Conservation (phyloP, 2,888 invertebrate genomes). For the Pheosia gnoma region DNA sequence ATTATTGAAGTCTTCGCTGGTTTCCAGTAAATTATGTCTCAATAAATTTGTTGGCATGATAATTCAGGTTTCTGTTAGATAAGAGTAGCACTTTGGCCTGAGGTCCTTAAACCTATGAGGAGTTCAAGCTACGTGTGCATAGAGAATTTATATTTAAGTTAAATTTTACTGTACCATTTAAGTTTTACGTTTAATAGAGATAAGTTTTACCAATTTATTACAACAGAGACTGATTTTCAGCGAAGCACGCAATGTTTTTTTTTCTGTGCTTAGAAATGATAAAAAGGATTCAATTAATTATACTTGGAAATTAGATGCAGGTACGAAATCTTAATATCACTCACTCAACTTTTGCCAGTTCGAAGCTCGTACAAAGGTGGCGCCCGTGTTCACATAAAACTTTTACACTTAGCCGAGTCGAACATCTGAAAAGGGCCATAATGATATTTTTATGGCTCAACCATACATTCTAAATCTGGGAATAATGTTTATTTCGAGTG, state of each 20-base stretch:
- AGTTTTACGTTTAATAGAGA: no score
- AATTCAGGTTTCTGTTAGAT: no score
- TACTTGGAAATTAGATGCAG: not conserved
- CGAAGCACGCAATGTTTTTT: no score
- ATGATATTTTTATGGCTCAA: constrained; percentile 36
- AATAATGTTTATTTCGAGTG: constrained; percentile 33
- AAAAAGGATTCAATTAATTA: no score
- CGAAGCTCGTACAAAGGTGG: constrained; percentile 12
- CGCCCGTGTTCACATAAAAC: constrained; percentile 31
- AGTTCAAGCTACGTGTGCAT: no score
- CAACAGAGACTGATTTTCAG: no score
- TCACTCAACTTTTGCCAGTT: not conserved
- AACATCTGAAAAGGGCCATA: constrained; percentile 29
- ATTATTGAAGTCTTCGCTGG: not conserved
- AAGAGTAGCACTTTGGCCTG: no score
- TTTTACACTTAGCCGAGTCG: constrained; percentile 23
- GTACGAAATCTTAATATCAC: not conserved
- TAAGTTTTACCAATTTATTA: no score
- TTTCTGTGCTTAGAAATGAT: no score
- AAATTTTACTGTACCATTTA: no score
- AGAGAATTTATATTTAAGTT: no score
- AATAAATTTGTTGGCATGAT: not conserved
- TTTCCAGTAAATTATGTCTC: constrained; percentile 3
- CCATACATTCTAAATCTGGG: constrained; percentile 35
- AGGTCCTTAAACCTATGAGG: no score